Percentiles rank a stretch among this genome's conserved stretches.
These are phyloP conservation scores for Gasterosteus nipponicus DNA, from an alignment of 2,113 vertebrate genomes.

Conservation along the genomic window DNA sequence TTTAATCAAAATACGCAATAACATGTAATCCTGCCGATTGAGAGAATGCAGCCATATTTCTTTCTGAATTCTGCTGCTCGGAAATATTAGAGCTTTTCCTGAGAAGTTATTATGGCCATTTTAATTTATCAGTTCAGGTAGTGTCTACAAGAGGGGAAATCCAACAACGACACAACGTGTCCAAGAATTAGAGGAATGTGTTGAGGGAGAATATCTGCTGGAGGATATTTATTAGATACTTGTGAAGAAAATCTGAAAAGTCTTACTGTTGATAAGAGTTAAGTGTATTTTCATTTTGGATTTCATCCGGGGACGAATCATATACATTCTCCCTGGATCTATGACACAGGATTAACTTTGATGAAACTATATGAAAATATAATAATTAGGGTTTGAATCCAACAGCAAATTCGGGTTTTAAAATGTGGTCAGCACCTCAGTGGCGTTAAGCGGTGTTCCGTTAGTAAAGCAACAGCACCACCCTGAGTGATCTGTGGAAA, in stretches of 20 bases:
- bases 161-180: neutral
- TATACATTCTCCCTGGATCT: neutral
- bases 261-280: no score
- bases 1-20: neutral
- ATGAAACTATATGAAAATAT: conserved; percentile 6
- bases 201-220: neutral
- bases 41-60: neutral
- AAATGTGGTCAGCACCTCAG: neutral
- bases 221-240: neutral
- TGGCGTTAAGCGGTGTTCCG: neutral
- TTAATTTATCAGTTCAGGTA: neutral
- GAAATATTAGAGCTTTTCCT: neutral
- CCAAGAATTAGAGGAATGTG: neutral
- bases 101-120: neutral
- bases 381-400: neutral
- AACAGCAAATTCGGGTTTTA: neutral
- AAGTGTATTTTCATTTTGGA: neutral
- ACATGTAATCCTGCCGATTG: neutral
- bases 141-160: conserved; percentile 35
- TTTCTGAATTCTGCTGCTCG: neutral
- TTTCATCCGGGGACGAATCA: neutral
- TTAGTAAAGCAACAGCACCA: conserved; percentile 34
- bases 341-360: neutral
- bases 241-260: no score
- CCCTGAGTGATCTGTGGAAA: conserved; percentile 44